Evolutionary conservation across 2,888 invertebrate species (phyloP).

Genomic region (Augochlorella aurata): DNA sequence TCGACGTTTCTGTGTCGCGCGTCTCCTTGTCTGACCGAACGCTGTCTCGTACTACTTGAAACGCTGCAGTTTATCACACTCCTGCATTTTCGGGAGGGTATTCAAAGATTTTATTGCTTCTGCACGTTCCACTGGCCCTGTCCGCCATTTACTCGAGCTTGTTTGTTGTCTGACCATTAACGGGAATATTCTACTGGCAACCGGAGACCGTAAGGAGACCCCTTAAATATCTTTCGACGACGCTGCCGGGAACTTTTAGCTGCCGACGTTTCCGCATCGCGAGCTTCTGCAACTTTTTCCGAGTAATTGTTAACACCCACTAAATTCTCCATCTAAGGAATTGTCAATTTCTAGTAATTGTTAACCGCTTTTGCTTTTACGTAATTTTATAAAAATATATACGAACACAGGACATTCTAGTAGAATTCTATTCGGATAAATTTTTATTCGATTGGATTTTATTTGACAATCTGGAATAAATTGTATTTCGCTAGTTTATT

Average conservation of each 20-base stretch:
- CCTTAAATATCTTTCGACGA: constrained; percentile 24
- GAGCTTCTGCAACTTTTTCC: constrained; percentile 18
- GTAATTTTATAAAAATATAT: no score
- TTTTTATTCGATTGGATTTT: no score
- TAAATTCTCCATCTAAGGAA: no score
- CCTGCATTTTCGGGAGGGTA: neutral
- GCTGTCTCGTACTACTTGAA: neutral
- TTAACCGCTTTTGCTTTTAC: no score
- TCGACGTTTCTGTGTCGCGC: neutral
- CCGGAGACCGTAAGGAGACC: constrained; percentile 2
- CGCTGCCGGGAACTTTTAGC: constrained; percentile 29
- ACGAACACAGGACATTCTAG: no score
- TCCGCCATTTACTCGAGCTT: neutral
- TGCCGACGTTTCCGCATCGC: constrained; percentile 25
- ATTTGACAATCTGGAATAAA: no score
- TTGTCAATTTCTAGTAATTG: no score
- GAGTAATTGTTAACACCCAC: no score
- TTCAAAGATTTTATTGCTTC: constrained; percentile 12
- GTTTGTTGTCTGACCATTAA: constrained; percentile 8
- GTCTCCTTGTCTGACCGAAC: neutral
- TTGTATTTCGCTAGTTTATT: no score
- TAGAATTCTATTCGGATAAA: no score
- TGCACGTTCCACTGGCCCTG: neutral
- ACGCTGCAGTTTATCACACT: neutral
- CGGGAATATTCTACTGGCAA: neutral